A percentile compares a stretch with the other conserved stretches of the same genome.
Conservation (phyloP, 2,113 vertebrate genomes). For the Empidonax traillii region DNA sequence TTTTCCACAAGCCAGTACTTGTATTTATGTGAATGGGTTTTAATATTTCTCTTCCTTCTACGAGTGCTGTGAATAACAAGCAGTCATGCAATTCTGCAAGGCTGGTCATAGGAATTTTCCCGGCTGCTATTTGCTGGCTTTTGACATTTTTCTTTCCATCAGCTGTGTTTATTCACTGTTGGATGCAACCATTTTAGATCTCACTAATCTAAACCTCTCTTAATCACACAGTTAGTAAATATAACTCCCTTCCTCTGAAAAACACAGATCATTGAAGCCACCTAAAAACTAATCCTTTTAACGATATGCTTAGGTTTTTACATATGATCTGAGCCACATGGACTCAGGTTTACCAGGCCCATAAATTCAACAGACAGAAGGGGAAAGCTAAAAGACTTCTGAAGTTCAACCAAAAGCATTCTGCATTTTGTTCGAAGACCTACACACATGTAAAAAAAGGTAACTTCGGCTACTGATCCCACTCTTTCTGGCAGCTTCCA, state of each 20-base stretch:
- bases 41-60: not conserved
- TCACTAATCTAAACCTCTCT: not conserved
- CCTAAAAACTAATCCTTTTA: not conserved
- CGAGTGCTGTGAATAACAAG: not conserved
- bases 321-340: accelerated
- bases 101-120: not conserved
- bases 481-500: not conserved
- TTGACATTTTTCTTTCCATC: not conserved
- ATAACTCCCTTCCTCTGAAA: not conserved
- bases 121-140: not conserved
- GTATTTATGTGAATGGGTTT: not conserved
- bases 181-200: not conserved
- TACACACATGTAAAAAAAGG: not conserved
- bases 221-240: not conserved
- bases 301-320: not conserved
- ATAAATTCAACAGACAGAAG: not conserved
- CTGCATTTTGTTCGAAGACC: not conserved
- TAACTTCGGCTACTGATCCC: not conserved
- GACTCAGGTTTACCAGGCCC: not conserved
- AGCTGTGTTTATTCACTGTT: not conserved
- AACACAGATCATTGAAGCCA: not conserved
- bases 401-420: not conserved
- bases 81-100: not conserved
- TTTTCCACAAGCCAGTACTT: not conserved
- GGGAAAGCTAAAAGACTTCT: not conserved